A percentile compares a stretch with the other conserved stretches of the same genome.
Conservation (phyloP, 2,888 invertebrate genomes). For the Timandra comae region DNA sequence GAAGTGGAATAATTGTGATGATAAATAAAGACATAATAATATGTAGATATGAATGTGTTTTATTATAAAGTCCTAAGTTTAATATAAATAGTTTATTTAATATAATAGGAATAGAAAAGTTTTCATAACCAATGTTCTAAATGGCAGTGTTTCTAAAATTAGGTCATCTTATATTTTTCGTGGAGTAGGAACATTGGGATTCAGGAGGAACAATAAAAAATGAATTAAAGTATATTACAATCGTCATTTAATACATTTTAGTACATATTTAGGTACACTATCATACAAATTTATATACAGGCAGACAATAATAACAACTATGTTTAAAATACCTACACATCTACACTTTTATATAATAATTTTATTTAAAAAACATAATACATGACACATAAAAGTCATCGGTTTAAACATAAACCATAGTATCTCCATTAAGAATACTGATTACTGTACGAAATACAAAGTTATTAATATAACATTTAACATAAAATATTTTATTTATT, state of each 20-base stretch:
- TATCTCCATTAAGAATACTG: constrained; percentile 14
- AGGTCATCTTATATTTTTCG: too few species aligned
- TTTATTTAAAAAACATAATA: constrained; percentile 25
- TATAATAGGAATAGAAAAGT: too few species aligned
- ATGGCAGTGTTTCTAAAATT: too few species aligned
- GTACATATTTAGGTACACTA: constrained; percentile 51
- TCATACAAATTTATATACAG: constrained; percentile 63
- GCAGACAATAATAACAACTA: constrained; percentile 28
- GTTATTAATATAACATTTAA: constrained; percentile 8
- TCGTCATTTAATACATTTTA: constrained; percentile 61
- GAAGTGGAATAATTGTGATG: constrained; percentile 21
- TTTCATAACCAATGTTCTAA: too few species aligned
- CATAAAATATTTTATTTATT: constrained; percentile 5
- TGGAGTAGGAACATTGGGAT: too few species aligned
- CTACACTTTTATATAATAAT: constrained; percentile 10
- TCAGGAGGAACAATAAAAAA: too few species aligned
- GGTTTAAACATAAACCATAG: constrained; percentile 16
- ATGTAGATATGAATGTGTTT: too few species aligned
- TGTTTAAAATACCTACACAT: constrained; percentile 17
- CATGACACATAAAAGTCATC: constrained; percentile 46
- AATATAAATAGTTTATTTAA: too few species aligned
- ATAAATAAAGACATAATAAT: constrained; percentile 16
- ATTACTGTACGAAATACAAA: constrained; percentile 6
- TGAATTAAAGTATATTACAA: constrained; percentile 29
- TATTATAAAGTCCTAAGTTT: too few species aligned